Percentiles rank a stretch among this genome's conserved stretches.
phyloP scores from a whole-genome alignment of 1,140 invertebrate species.

The Cherax quadricarinatus region DNA sequence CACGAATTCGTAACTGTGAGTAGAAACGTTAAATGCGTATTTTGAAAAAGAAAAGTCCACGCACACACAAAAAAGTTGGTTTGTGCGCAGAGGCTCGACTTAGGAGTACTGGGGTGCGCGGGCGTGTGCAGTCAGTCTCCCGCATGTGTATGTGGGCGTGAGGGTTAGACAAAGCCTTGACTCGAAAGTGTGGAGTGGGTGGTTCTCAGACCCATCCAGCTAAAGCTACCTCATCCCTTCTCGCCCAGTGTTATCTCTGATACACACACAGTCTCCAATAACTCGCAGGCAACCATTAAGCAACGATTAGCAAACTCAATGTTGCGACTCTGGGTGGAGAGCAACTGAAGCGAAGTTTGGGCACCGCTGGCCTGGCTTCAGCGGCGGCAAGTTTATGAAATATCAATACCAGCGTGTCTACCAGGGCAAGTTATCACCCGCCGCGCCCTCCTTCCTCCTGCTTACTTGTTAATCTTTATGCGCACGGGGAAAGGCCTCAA shows the following conservation, averaged over 20 bases:
- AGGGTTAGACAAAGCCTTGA: too few relatives aligned
- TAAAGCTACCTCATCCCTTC: background rate
- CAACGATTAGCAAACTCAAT: conserved; percentile 10
- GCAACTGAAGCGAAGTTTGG: conserved; percentile 32
- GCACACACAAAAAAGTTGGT: too few relatives aligned
- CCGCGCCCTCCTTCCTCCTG: conserved; percentile 51
- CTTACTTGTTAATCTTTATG: conserved; percentile 67
- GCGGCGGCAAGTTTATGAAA: conserved; percentile 67
- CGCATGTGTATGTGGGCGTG: too few relatives aligned
- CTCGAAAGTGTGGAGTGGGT: too few relatives aligned
- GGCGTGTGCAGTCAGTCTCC: too few relatives aligned
- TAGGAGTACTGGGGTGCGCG: too few relatives aligned
- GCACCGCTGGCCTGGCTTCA: conserved; percentile 56
- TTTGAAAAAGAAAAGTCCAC: too few relatives aligned
- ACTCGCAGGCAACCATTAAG: background rate
- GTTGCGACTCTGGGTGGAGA: conserved; percentile 2
- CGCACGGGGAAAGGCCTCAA: conserved; percentile 23
- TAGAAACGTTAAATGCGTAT: too few relatives aligned
- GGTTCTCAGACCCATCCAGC: background rate
- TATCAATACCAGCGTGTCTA: conserved; percentile 67
- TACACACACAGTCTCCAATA: background rate
- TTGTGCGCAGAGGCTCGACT: too few relatives aligned
- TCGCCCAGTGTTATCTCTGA: background rate
- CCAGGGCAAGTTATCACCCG: conserved; percentile 57
- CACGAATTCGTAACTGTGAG: too few relatives aligned